phyloP scores from a whole-genome alignment of 2,113 vertebrate genomes.

The Hemiprocne comata region DNA sequence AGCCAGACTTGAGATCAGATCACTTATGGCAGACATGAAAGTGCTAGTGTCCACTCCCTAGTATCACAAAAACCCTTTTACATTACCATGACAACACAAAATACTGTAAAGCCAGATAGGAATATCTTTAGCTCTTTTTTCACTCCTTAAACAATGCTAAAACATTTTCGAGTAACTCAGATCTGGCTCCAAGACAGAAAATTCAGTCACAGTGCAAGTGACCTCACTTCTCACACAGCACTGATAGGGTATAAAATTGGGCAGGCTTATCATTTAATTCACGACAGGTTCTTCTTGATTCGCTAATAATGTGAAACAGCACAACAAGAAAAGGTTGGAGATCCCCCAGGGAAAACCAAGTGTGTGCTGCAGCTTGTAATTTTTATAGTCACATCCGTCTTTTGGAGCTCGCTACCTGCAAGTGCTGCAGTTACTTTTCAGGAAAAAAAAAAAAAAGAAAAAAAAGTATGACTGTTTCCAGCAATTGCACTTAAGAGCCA shows the following conservation, averaged over 20 bases:
- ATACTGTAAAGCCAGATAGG: neutral
- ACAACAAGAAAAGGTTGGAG: neutral
- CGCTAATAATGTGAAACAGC: neutral
- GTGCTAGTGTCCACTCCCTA: neutral
- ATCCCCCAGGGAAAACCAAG: neutral
- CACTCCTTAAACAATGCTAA: neutral
- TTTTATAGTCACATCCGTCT: neutral
- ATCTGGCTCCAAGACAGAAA: neutral
- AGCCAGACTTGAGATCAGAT: neutral
- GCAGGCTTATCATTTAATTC: neutral
- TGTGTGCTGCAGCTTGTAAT: neutral
- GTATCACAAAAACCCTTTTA: neutral
- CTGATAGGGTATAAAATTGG: neutral
- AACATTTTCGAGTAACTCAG: neutral
- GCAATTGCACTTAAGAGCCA: constrained; percentile 21
- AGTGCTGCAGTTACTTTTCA: neutral
- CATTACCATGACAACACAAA: neutral
- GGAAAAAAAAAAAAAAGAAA: neutral
- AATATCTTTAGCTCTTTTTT: neutral
- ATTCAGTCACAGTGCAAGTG: neutral
- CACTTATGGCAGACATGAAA: neutral
- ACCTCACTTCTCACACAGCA: neutral
- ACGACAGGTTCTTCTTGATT: neutral
- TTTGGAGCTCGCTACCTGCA: neutral
- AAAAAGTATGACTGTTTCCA: neutral